Evolutionary conservation across 1,140 invertebrate species (phyloP).

Genomic region (Drosophila murphyi): DNA sequence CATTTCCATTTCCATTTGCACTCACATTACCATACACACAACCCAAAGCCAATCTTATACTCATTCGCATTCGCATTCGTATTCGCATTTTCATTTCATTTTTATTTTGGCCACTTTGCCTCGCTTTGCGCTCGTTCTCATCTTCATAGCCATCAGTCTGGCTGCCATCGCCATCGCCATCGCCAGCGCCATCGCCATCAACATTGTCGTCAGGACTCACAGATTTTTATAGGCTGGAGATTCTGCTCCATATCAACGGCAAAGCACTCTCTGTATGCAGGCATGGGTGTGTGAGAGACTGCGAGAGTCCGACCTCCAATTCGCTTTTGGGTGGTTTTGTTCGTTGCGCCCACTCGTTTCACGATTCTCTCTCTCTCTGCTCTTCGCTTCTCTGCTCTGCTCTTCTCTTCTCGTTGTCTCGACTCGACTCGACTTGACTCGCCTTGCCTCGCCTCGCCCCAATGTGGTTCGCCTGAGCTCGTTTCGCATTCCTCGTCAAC

Average conservation of each 20-base stretch:
- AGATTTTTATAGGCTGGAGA: slow-evolving; percentile 51
- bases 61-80: background rate
- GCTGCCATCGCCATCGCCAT: slow-evolving; percentile 44
- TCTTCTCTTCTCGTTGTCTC: slow-evolving; percentile 2
- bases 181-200: slow-evolving; percentile 40
- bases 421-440: background rate
- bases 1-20: slow-evolving; percentile 43
- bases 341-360: slow-evolving; percentile 31
- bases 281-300: background rate
- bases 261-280: background rate
- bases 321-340: slow-evolving; percentile 26
- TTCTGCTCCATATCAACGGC: slow-evolving; percentile 14
- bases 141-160: slow-evolving; percentile 37
- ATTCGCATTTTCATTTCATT: slow-evolving; percentile 1
- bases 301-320: slow-evolving; percentile 9
- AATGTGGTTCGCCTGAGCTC: slow-evolving; percentile 7
- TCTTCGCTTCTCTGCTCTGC: too few relatives aligned
- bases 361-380: slow-evolving; percentile 2
- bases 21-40: slow-evolving; percentile 10
- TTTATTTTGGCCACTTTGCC: background rate
- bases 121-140: background rate
- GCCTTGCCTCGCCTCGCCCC: background rate
- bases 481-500: slow-evolving; percentile 22
- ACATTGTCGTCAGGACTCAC: slow-evolving; percentile 47
- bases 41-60: background rate